phyloP scores from a whole-genome alignment of 2,888 invertebrate genomes.

The Drosophila neotestacea region DNA sequence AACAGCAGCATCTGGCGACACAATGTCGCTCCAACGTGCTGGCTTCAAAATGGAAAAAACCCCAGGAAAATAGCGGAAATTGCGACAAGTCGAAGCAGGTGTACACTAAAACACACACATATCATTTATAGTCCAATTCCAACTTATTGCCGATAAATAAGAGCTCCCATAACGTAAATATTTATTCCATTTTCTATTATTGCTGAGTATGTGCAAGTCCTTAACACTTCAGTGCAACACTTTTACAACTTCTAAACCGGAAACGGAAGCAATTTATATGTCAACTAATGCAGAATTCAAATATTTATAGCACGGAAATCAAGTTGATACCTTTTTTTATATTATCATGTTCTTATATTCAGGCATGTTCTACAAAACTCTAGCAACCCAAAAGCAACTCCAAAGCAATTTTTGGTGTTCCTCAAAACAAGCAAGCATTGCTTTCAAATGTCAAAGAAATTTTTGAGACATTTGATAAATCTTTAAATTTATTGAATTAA shows the following conservation, averaged over 20 bases:
- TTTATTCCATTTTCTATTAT: neutral
- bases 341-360: too few species aligned
- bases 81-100: neutral
- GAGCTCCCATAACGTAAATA: too few species aligned
- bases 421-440: too few species aligned
- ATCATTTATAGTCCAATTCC: neutral
- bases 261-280: constrained; percentile 13
- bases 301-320: neutral
- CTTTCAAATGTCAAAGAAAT: too few species aligned
- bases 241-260: neutral
- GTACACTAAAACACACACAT: constrained; percentile 4
- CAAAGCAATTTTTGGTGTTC: too few species aligned
- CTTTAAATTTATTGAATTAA: too few species aligned
- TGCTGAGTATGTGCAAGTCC: neutral
- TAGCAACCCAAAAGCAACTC: too few species aligned
- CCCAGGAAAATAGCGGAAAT: neutral
- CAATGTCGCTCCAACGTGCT: constrained; percentile 6
- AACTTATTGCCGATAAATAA: neutral
- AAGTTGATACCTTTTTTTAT: neutral
- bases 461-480: too few species aligned
- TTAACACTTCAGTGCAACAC: neutral
- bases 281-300: neutral
- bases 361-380: too few species aligned
- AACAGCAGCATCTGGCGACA: constrained; percentile 25
- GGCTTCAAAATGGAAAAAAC: neutral